Evolutionary conservation across 2,113 vertebrate genomes (phyloP).

Genomic region (Centrocercus urophasianus): DNA sequence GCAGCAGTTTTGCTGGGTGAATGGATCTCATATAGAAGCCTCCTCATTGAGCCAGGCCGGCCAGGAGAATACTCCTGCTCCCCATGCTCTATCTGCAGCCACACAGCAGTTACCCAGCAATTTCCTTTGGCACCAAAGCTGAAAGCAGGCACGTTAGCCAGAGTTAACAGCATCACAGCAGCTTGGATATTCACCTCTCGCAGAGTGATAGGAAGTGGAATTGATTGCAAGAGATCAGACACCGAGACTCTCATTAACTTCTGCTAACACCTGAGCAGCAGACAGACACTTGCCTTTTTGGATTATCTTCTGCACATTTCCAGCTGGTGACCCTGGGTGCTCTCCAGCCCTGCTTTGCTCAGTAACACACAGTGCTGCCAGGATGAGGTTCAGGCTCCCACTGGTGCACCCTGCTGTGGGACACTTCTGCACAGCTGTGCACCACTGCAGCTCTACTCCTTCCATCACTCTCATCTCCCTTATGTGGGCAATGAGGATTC

Average conservation of each 20-base stretch:
- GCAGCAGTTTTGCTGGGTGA: neutral
- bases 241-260: neutral
- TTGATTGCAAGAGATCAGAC: neutral
- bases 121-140: neutral
- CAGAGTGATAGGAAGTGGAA: neutral
- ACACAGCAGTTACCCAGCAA: neutral
- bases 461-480: fast-evolving
- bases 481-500: fast-evolving
- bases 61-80: neutral
- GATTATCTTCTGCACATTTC: neutral
- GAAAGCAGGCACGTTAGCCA: neutral
- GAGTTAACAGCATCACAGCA: neutral
- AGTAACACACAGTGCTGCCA: fast-evolving
- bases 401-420: fast-evolving
- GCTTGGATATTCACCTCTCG: neutral
- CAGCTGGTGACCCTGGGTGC: neutral
- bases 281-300: neutral
- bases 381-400: neutral
- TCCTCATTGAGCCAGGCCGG: neutral
- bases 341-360: neutral
- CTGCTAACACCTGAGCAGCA: neutral
- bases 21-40: fast-evolving
- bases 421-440: fast-evolving
- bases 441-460: fast-evolving
- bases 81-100: neutral